Base-by-base conservation (phyloP, 2,797 vertebrate species). In the Leptoclinus maculatus region DNA sequence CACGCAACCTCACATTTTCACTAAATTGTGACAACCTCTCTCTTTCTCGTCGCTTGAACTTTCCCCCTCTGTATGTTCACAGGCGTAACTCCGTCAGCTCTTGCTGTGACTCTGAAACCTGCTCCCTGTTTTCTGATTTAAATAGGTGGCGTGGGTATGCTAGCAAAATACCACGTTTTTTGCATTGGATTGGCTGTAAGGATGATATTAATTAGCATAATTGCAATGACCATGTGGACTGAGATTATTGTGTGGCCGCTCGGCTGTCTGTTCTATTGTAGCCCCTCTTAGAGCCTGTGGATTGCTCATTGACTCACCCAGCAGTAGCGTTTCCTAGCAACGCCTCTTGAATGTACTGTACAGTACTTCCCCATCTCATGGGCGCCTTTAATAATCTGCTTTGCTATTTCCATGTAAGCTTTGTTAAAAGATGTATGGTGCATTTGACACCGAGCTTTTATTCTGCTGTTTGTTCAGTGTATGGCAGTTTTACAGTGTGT, bases 241-340 rank as follows among this genome's bases (percentile, higher is more conserved):
- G 89, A 92, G 87, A 91, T 90, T 88, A 91, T 91, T 89, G 89
- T 91, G 57, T 49, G 81, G 85, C 79, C 87, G 80, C 81, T 88
- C 64, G 83, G 89, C 89, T 91, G 89, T 90, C 88, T 93, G 60
- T 93, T 94, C 81, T 88, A 90, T 89, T 94, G 88, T 89, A 84
- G 90, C 90, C 90, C 73, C 85, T 83, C 87, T 79, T 71, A 86
- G 88, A 93, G 93, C 90, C 89, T 86, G 86, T 80, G 86, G 87
- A 92, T 93, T 87, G 89, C 87, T 94, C 89, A 83, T 93, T 91
- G 91, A 93, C 91, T 95, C 88, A 89, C 83, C 82, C 91, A 88
- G 93, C 85, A 91, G 89, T 93, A 91, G 92, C 78, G 94, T 95
- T 95, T 94, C 94, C 94, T 96, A 95, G 92, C 93, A 96, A 94